These are phyloP conservation scores for Lepus timidus DNA, from an alignment of 2,113 vertebrate genomes.

Conservation along the genomic window DNA sequence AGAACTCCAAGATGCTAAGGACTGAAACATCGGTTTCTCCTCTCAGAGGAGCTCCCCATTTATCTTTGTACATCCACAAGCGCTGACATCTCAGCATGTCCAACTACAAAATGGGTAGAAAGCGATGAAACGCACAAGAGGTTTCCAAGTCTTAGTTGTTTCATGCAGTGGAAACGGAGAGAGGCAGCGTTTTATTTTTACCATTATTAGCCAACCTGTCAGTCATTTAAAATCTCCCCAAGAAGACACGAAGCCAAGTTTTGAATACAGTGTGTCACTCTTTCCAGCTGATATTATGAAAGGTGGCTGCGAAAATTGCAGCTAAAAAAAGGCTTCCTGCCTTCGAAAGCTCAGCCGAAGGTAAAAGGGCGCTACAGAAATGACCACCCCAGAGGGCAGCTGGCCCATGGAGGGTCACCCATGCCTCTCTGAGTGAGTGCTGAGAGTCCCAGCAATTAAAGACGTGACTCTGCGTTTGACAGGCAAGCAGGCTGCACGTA, in stretches of 20 bases:
- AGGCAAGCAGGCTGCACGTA: constrained; percentile 78
- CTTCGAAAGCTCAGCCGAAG: constrained; percentile 63
- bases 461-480: constrained; percentile 53
- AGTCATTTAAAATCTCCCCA: constrained; percentile 59
- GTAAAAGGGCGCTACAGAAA: background rate
- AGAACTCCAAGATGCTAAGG: background rate
- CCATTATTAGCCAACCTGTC: constrained; percentile 52
- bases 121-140: background rate
- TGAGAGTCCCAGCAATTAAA: constrained; percentile 52
- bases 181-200: constrained; percentile 16
- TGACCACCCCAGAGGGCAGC: constrained; percentile 18
- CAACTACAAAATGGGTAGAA: constrained; percentile 28
- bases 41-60: background rate
- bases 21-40: background rate
- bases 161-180: background rate
- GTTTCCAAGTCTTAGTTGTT: background rate
- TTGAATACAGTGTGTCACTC: constrained; percentile 50
- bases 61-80: background rate
- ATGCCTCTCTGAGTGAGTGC: background rate
- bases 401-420: background rate
- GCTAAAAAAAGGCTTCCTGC: background rate
- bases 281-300: constrained; percentile 58
- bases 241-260: background rate
- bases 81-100: background rate
- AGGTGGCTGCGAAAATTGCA: background rate